Conservation (phyloP, 2,113 vertebrate species). For the Casuarius casuarius region DNA sequence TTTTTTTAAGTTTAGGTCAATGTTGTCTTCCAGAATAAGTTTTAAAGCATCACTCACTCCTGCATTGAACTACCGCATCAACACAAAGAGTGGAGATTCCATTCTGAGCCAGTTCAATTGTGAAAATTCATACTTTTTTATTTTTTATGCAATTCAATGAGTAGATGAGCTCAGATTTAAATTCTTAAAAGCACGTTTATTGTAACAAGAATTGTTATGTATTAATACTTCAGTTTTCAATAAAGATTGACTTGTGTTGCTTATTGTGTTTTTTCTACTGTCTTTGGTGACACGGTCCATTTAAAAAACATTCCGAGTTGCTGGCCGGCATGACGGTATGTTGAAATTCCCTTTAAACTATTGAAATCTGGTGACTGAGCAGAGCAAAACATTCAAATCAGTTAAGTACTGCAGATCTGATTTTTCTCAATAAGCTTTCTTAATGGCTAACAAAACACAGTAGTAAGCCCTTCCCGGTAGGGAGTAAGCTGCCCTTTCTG, state of each 20-base stretch:
- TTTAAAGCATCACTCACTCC: slow-evolving; percentile 78
- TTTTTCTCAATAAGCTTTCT: not conserved
- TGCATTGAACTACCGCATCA: slow-evolving; percentile 74
- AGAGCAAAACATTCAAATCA: not conserved
- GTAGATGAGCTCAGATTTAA: slow-evolving; percentile 85
- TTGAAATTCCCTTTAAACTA: not conserved
- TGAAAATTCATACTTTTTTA: slow-evolving; percentile 81
- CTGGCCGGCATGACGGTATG: not conserved
- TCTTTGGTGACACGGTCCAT: not conserved
- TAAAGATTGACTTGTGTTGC: slow-evolving; percentile 90
- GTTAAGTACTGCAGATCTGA: not conserved
- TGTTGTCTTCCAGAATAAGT: slow-evolving; percentile 85
- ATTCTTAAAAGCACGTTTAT: slow-evolving; percentile 88
- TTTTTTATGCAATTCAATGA: slow-evolving; percentile 86
- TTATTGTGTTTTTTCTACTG: slow-evolving; percentile 36
- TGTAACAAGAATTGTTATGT: slow-evolving; percentile 88
- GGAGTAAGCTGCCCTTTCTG: not conserved
- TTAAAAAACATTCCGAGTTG: not conserved
- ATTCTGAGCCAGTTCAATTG: slow-evolving; percentile 83
- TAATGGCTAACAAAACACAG: not conserved
- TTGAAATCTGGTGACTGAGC: not conserved
- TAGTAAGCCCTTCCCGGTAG: not conserved
- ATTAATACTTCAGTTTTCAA: slow-evolving; percentile 89
- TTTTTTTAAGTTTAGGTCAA: slow-evolving; percentile 78
- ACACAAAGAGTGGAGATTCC: slow-evolving; percentile 75